These are phyloP conservation scores for Vulpes ferrilata DNA, from an alignment of 2,113 vertebrate genomes.

Conservation along the genomic window DNA sequence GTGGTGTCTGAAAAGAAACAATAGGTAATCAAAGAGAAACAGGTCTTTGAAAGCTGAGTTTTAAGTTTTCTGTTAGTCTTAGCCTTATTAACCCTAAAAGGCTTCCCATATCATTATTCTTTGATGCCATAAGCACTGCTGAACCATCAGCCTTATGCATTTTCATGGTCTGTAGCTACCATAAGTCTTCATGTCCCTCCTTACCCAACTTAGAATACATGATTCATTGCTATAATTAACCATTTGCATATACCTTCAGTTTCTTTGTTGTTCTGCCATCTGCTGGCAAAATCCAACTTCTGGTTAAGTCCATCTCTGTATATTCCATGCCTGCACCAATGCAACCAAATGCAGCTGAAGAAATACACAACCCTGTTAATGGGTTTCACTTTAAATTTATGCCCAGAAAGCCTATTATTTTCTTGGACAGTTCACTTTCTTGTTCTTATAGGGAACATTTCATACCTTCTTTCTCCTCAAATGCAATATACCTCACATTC, in stretches of 20 bases:
- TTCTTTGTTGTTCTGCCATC: neutral
- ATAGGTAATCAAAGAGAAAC: neutral
- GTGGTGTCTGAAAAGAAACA: neutral
- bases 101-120: neutral
- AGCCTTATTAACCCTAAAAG: neutral
- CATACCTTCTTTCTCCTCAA: neutral
- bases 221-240: neutral
- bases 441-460: slow-evolving; percentile 28
- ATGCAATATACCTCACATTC: neutral
- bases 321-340: neutral
- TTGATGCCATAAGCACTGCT: neutral
- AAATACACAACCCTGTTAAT: neutral
- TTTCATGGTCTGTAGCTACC: neutral
- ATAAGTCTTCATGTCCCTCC: neutral
- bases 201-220: neutral
- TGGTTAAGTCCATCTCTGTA: neutral
- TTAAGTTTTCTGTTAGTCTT: neutral
- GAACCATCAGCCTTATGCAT: neutral
- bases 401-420: slow-evolving; percentile 7
- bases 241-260: neutral
- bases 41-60: neutral
- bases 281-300: neutral
- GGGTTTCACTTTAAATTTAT: slow-evolving; percentile 40
- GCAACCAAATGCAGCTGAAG: neutral
- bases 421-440: slow-evolving; percentile 22